Conservation (phyloP, 2,888 invertebrate genomes). For the Lochmaea crataegi region DNA sequence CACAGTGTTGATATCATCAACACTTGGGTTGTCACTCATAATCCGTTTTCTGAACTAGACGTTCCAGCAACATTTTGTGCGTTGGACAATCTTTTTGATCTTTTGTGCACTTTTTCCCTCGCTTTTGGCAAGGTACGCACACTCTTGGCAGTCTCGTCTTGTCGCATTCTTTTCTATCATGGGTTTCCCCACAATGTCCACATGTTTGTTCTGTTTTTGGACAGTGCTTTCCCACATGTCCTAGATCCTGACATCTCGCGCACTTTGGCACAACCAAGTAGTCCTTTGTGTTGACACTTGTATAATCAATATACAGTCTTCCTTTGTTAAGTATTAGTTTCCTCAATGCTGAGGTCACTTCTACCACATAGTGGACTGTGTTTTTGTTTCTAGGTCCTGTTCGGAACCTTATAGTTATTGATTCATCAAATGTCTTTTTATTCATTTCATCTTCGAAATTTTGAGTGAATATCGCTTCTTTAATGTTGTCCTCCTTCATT, state of each 20-base stretch:
- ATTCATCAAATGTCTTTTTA: neutral
- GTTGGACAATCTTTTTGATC: too few species aligned
- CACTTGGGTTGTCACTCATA: too few species aligned
- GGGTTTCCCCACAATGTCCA: constrained; percentile 16
- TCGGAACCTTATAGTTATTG: constrained; percentile 22
- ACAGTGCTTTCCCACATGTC: constrained; percentile 19
- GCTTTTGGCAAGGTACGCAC: neutral
- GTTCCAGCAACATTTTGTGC: too few species aligned
- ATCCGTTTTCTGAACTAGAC: too few species aligned
- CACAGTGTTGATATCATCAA: too few species aligned
- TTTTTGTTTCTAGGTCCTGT: constrained; percentile 21
- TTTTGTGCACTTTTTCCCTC: constrained; percentile 1
- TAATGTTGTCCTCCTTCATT: constrained; percentile 3
- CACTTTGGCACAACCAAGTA: constrained; percentile 25
- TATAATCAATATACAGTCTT: constrained; percentile 14
- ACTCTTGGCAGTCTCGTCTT: neutral
- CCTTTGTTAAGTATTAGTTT: neutral
- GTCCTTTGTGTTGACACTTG: too few species aligned
- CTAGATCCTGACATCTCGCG: constrained; percentile 14
- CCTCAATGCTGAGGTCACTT: constrained; percentile 8
- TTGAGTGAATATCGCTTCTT: constrained; percentile 12
- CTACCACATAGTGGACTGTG: constrained; percentile 21
- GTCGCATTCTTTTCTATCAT: constrained; percentile 15
- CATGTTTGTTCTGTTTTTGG: neutral
- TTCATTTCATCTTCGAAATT: constrained; percentile 8